Conservation (phyloP, 2,797 vertebrate species). For the Triplophysa bombifrons region DNA sequence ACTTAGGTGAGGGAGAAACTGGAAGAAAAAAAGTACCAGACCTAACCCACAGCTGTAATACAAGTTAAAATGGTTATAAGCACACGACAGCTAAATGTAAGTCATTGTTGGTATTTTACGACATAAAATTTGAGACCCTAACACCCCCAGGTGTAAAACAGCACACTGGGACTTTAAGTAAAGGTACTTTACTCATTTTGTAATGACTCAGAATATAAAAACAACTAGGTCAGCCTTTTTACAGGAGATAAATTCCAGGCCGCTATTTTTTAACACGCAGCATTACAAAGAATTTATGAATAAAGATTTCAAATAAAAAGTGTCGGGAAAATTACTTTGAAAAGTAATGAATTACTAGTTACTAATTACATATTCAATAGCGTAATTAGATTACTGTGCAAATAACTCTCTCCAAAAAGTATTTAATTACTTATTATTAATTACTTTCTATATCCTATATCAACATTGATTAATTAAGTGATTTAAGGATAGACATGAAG, state of each 20-base stretch:
- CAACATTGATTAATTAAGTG: no score
- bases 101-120: neutral
- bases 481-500: no score
- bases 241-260: neutral
- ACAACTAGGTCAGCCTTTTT: neutral
- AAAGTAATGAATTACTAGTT: no score
- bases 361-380: no score
- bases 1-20: neutral
- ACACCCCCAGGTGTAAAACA: constrained; percentile 8
- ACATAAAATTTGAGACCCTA: neutral
- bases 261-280: neutral
- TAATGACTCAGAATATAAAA: neutral
- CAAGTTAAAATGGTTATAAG: constrained; percentile 8
- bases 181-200: constrained; percentile 11
- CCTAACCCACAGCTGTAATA: neutral
- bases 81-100: neutral
- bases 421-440: no score
- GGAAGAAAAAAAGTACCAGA: neutral
- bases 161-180: constrained; percentile 4
- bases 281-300: neutral
- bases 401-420: no score
- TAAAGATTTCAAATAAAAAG: neutral
- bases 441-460: no score
- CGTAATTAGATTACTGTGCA: no score
- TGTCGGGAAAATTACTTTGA: no score